These are phyloP conservation scores for Orthosia cruda DNA, from an alignment of 2,888 invertebrate genomes.

Conservation along the genomic window DNA sequence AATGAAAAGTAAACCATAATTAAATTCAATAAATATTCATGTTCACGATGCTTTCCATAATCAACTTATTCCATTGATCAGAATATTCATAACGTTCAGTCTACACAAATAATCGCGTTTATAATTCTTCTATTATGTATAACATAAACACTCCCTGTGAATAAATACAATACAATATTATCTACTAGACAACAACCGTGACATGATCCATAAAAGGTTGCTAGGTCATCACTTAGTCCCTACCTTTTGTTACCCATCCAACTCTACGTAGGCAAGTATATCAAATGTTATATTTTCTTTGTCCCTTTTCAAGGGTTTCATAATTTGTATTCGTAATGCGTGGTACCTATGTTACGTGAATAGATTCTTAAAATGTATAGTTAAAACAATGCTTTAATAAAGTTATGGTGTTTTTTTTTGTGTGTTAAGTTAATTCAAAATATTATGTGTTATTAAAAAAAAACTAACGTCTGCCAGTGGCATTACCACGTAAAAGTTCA, in stretches of 20 bases:
- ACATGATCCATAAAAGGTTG: constrained; percentile 16
- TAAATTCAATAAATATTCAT: too few relatives aligned
- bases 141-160: background rate
- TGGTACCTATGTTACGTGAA: constrained; percentile 31
- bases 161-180: constrained; percentile 5
- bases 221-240: constrained; percentile 21
- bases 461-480: background rate
- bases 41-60: too few relatives aligned
- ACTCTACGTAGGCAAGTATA: constrained; percentile 6
- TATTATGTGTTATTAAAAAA: background rate
- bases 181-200: constrained; percentile 20
- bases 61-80: background rate
- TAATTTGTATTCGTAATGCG: constrained; percentile 58
- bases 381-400: constrained; percentile 27
- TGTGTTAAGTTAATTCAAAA: too few relatives aligned
- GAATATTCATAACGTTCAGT: background rate
- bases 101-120: background rate
- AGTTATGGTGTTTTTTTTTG: constrained; percentile 19
- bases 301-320: constrained; percentile 49
- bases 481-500: too few relatives aligned
- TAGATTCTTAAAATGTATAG: constrained; percentile 30
- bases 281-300: constrained; percentile 50
- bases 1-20: too few relatives aligned
- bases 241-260: constrained; percentile 29
- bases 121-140: too few relatives aligned